Percentiles rank a stretch among this genome's conserved stretches.
Conservation (phyloP, 2,113 vertebrate genomes). For the Mus pahari region DNA sequence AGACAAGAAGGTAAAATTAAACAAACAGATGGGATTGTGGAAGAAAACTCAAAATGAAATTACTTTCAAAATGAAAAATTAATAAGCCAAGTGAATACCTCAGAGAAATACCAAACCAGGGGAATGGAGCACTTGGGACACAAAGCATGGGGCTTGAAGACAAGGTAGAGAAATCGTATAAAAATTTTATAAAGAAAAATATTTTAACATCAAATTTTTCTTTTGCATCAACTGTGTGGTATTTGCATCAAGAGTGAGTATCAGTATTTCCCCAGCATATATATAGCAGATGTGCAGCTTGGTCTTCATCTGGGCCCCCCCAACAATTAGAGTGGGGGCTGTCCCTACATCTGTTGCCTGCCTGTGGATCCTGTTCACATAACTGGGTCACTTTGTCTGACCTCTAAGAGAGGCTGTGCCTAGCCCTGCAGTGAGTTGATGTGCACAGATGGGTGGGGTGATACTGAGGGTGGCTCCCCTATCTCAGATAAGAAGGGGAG, state of each 20-base stretch:
- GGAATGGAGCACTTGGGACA: neutral
- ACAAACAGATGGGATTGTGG: neutral
- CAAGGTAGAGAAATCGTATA: neutral
- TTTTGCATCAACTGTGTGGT: neutral
- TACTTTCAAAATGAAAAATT: neutral
- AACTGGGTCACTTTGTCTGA: no score
- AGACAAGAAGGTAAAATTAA: neutral
- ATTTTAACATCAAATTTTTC: neutral
- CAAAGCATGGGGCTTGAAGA: neutral
- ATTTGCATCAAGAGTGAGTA: no score
- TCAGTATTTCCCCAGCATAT: neutral
- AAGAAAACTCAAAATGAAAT: neutral
- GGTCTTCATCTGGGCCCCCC: no score
- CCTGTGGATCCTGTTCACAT: no score
- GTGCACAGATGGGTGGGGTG: no score
- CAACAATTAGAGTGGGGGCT: no score
- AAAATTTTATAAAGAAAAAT: neutral
- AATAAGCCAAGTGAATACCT: neutral
- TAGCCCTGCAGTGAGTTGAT: no score
- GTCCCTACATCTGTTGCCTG: no score
- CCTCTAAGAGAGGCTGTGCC: no score
- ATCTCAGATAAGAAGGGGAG: no score
- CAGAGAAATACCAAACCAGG: neutral
- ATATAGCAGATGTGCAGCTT: no score
- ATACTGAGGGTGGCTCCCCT: no score